A percentile compares a stretch with the other conserved stretches of the same genome.
Evolutionary conservation across 1,140 invertebrate species (phyloP).

Genomic region (Myzus persicae): DNA sequence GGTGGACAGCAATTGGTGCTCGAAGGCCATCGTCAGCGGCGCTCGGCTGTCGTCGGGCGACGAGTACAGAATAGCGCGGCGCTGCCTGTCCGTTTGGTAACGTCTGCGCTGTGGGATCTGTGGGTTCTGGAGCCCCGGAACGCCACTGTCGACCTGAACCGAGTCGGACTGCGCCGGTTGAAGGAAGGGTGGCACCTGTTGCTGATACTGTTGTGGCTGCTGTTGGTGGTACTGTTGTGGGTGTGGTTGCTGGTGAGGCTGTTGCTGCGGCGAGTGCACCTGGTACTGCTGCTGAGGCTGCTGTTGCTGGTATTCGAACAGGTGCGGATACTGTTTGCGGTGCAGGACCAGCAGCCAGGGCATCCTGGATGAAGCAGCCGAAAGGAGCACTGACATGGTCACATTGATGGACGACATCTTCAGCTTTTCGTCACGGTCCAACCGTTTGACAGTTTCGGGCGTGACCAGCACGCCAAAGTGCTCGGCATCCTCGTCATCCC

Average conservation of each 20-base stretch:
- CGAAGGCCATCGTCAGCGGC: background rate
- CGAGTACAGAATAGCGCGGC: background rate
- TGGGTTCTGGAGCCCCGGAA: background rate
- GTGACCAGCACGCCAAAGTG: conserved; percentile 56
- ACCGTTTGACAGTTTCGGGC: conserved; percentile 38
- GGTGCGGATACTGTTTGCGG: conserved; percentile 21
- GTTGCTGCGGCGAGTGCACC: too few relatives aligned
- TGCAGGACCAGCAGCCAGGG: conserved; percentile 54
- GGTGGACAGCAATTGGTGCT: conserved; percentile 30
- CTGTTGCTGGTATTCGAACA: conserved; percentile 8
- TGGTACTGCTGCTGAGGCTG: background rate
- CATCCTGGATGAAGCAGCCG: conserved; percentile 25
- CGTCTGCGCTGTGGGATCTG: background rate
- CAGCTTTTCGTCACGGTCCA: background rate
- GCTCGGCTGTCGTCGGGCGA: background rate
- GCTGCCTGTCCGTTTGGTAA: conserved; percentile 1
- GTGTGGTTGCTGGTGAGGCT: background rate
- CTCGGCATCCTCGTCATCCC: conserved; percentile 46
- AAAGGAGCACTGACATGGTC: conserved; percentile 30
- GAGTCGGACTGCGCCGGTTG: background rate
- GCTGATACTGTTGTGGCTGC: background rate
- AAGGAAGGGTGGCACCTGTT: background rate
- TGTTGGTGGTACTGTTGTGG: background rate
- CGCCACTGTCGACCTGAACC: background rate
- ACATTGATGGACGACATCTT: background rate